These are phyloP conservation scores for Mormoops blainvillei DNA, from an alignment of 2,113 vertebrate genomes.

Conservation along the genomic window DNA sequence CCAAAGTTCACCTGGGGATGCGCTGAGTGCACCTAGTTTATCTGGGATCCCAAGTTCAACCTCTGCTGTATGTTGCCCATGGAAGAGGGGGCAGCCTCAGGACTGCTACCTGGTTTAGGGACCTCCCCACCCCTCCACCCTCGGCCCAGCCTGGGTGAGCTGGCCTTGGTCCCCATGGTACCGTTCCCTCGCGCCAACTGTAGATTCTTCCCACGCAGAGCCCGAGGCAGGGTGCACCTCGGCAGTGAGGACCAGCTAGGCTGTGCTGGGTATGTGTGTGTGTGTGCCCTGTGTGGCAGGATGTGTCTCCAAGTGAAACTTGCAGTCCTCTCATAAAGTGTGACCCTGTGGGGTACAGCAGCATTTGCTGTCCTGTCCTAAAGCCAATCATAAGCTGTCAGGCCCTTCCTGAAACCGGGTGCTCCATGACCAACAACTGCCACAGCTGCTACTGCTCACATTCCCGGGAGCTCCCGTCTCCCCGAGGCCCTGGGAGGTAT, in stretches of 20 bases:
- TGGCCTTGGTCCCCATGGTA: neutral
- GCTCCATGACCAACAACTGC: neutral
- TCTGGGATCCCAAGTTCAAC: neutral
- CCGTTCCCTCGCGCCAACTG: neutral
- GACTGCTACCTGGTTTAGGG: neutral
- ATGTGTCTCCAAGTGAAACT: neutral
- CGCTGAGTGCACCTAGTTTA: fast-evolving
- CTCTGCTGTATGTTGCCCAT: too few relatives aligned
- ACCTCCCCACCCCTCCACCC: neutral
- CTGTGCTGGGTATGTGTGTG: fast-evolving
- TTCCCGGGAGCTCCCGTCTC: neutral
- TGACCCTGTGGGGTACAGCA: too few relatives aligned
- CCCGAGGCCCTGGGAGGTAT: neutral
- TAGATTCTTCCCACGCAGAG: fast-evolving
- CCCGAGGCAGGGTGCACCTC: fast-evolving
- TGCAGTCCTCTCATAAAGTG: neutral
- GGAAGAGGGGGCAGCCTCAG: too few relatives aligned
- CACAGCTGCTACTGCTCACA: too few relatives aligned
- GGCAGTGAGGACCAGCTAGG: fast-evolving
- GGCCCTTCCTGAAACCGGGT: neutral
- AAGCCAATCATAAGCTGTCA: neutral
- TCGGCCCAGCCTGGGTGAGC: too few relatives aligned
- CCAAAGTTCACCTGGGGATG: too few relatives aligned
- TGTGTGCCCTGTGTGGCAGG: neutral
- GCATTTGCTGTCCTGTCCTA: neutral